Conservation (phyloP, 2,888 invertebrate species). For the Cheilosia variabilis region DNA sequence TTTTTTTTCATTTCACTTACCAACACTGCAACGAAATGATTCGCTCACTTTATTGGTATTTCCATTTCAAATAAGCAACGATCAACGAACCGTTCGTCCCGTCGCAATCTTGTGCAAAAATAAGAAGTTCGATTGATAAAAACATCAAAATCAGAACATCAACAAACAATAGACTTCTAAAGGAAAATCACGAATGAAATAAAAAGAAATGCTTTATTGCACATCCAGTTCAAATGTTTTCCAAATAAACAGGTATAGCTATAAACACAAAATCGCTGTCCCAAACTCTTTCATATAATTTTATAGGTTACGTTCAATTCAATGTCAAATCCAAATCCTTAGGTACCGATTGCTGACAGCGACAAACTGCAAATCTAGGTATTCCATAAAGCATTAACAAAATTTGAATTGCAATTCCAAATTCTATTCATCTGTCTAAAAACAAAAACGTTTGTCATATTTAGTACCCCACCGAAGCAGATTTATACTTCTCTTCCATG, state of each 20-base stretch:
- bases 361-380: conserved; percentile 21
- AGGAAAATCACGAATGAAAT: not conserved
- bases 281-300: conserved; percentile 25
- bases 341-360: not conserved
- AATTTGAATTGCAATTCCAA: conserved; percentile 34
- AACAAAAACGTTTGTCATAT: conserved; percentile 14
- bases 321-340: not conserved
- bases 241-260: conserved; percentile 9
- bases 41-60: no score
- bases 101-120: not conserved
- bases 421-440: conserved; percentile 23
- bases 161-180: not conserved
- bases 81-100: no score
- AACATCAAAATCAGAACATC: not conserved
- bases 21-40: no score
- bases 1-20: no score
- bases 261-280: not conserved
- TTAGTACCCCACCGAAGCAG: not conserved
- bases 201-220: conserved; percentile 9
- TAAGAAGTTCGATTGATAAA: not conserved
- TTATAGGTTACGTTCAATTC: conserved; percentile 14
- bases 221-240: conserved; percentile 9
- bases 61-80: no score
- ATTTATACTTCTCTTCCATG: not conserved
- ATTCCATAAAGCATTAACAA: conserved; percentile 7